These are phyloP conservation scores for Pangasius krempfi DNA, from an alignment of 2,797 vertebrate genomes.

Conservation along the genomic window DNA sequence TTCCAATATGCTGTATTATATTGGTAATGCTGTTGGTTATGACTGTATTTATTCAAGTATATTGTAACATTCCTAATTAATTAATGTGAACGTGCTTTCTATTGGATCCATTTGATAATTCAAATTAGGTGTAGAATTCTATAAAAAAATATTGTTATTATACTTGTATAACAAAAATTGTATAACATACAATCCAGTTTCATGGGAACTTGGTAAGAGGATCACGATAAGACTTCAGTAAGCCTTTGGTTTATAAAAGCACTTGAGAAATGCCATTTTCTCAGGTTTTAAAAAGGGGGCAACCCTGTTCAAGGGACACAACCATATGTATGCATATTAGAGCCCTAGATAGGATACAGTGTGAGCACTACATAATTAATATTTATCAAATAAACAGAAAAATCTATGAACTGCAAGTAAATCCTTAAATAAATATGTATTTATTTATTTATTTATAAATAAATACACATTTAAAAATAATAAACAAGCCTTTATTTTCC, in stretches of 20 bases:
- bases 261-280: not conserved
- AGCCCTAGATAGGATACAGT: not conserved
- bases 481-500: not conserved
- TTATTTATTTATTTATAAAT: not conserved
- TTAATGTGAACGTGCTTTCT: not conserved
- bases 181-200: not conserved
- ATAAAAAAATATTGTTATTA: not conserved
- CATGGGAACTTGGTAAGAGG: not conserved
- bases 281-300: not conserved
- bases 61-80: not conserved
- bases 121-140: not conserved
- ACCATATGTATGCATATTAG: not conserved
- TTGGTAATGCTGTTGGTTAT: not conserved
- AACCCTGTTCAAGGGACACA: not conserved
- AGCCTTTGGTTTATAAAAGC: not conserved
- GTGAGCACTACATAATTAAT: not conserved
- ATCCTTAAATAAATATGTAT: not conserved
- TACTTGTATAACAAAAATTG: not conserved
- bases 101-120: not conserved
- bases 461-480: not conserved
- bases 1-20: not conserved
- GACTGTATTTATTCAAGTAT: not conserved
- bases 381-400: not conserved
- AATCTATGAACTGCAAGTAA: not conserved
- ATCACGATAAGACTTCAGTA: not conserved